Percentiles rank a stretch among this genome's conserved stretches.
Conservation (phyloP, 2,113 vertebrate species). For the Anarhynchus alexandrinus region DNA sequence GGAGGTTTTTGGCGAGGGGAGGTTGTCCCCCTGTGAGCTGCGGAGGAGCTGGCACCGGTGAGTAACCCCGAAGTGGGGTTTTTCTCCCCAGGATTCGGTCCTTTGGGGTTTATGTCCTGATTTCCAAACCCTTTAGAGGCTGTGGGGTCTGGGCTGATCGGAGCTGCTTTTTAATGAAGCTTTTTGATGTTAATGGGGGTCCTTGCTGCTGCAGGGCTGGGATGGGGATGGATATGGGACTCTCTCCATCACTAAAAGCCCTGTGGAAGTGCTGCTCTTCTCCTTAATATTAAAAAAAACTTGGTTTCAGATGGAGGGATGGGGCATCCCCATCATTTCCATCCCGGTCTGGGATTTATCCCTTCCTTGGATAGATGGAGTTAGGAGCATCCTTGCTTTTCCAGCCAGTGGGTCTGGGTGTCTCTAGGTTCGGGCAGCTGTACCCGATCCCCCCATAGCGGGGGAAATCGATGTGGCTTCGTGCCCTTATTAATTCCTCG, state of each 20-base stretch:
- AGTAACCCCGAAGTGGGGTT: not conserved
- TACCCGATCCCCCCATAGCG: rapidly evolving
- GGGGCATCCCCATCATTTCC: rapidly evolving
- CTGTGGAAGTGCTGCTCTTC: not conserved
- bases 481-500: not conserved
- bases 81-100: not conserved
- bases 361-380: not conserved
- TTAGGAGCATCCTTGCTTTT: not conserved
- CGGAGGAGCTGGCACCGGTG: rapidly evolving
- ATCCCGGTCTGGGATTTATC: not conserved
- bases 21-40: rapidly evolving
- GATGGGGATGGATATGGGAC: too few relatives aligned
- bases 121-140: not conserved
- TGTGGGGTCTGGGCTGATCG: not conserved
- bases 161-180: not conserved
- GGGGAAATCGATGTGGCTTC: not conserved
- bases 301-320: not conserved
- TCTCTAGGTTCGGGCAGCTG: not conserved
- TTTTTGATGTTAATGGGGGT: not conserved
- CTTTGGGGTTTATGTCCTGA: not conserved
- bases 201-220: not conserved
- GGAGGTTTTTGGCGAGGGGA: not conserved
- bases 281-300: not conserved
- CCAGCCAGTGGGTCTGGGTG: not conserved
- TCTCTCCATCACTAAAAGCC: not conserved